Conservation (phyloP, 2,888 invertebrate genomes). For the Smittia aterrima region DNA sequence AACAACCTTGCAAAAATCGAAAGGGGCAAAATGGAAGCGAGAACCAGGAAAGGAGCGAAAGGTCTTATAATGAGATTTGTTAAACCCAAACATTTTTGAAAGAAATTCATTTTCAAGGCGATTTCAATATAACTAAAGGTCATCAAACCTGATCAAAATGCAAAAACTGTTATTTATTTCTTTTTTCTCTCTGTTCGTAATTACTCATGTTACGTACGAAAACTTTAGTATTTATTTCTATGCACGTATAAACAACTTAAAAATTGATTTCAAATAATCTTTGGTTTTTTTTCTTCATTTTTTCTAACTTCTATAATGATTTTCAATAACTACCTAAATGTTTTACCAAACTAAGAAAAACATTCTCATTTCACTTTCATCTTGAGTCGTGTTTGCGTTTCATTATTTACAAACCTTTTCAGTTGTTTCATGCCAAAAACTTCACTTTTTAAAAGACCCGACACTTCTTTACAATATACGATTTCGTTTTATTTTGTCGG, state of each 20-base stretch:
- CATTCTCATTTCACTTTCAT: neutral
- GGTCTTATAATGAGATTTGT: neutral
- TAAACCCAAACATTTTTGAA: neutral
- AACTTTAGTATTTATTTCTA: neutral
- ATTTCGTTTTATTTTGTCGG: too few species aligned
- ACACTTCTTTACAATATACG: too few species aligned
- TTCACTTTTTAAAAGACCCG: too few species aligned
- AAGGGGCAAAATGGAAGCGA: neutral
- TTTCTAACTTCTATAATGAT: too few species aligned
- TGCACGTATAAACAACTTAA: too few species aligned
- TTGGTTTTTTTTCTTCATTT: too few species aligned
- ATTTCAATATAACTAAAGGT: neutral
- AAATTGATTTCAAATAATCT: too few species aligned
- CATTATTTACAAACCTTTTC: too few species aligned
- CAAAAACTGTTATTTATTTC: neutral
- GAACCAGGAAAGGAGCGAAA: conserved; percentile 3
- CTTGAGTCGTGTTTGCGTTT: neutral
- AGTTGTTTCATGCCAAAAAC: too few species aligned
- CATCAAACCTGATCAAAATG: conserved; percentile 19
- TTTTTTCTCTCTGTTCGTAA: neutral
- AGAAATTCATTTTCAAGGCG: neutral
- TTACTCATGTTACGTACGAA: neutral
- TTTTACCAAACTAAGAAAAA: too few species aligned
- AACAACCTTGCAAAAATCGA: conserved; percentile 18
- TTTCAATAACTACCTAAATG: too few species aligned